Percentiles rank a stretch among this genome's conserved stretches.
Conservation (phyloP, 1,140 invertebrate species). For the Gonatopus flavifemur region DNA sequence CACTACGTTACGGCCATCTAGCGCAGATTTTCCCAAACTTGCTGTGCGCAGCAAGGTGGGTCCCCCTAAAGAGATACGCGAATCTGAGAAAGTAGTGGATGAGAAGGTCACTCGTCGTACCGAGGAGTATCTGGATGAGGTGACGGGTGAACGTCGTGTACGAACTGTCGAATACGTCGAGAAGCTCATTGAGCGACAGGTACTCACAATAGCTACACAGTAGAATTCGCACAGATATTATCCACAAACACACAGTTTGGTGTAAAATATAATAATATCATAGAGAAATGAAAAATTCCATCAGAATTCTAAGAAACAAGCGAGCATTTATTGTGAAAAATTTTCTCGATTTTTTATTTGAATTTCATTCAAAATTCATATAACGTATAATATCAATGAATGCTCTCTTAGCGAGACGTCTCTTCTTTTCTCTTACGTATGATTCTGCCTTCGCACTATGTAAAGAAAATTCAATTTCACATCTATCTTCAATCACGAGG, state of each 20-base stretch:
- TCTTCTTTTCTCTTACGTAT: too few species aligned
- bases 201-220: constrained; percentile 65
- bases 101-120: constrained; percentile 84
- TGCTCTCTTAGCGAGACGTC: too few species aligned
- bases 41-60: constrained; percentile 80
- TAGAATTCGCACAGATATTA: constrained; percentile 23
- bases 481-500: too few species aligned
- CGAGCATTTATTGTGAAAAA: too few species aligned
- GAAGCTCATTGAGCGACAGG: constrained; percentile 94
- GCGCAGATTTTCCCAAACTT: constrained; percentile 77
- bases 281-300: not conserved
- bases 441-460: too few species aligned
- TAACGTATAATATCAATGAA: too few species aligned
- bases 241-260: too few species aligned
- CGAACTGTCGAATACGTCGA: constrained; percentile 90
- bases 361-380: too few species aligned
- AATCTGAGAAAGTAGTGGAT: constrained; percentile 85
- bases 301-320: too few species aligned
- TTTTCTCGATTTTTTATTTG: too few species aligned
- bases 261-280: too few species aligned
- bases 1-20: constrained; percentile 62
- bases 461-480: too few species aligned
- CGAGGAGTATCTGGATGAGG: constrained; percentile 84
- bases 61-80: constrained; percentile 74
- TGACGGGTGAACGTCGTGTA: constrained; percentile 80